Evolutionary conservation across 2,888 invertebrate species (phyloP).

Genomic region (Hydroisotoma schaefferi): DNA sequence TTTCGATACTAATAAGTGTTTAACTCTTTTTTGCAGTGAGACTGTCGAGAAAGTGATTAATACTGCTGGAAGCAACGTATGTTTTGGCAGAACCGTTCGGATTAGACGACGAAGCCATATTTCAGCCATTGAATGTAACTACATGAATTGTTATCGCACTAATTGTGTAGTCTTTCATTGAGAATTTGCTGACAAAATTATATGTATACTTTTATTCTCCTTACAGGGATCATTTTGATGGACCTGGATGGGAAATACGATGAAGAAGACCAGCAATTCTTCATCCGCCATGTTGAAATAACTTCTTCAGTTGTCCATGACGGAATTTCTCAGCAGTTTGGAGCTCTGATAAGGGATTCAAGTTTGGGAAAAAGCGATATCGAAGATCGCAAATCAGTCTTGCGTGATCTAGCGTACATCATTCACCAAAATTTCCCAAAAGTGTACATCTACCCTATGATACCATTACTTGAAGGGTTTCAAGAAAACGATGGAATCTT

Average conservation of each 20-base stretch:
- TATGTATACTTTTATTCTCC: background rate
- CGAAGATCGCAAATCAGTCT: background rate
- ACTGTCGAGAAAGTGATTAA: background rate
- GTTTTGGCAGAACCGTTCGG: too few relatives aligned
- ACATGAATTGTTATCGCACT: too few relatives aligned
- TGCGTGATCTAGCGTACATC: background rate
- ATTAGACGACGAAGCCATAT: background rate
- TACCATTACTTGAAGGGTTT: background rate
- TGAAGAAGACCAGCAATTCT: background rate
- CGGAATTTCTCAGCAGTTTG: background rate
- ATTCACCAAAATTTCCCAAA: constrained; percentile 2
- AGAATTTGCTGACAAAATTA: too few relatives aligned
- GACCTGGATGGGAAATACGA: background rate
- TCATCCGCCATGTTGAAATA: background rate
- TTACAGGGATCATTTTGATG: constrained; percentile 4
- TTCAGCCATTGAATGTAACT: background rate
- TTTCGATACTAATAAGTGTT: background rate
- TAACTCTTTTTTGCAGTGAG: background rate
- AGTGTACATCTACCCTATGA: background rate
- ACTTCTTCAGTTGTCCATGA: background rate
- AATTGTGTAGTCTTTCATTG: too few relatives aligned
- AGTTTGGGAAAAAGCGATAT: background rate
- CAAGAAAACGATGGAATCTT: background rate
- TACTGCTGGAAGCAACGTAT: background rate
- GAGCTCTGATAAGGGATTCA: background rate